Evolutionary conservation across 37 sponge, comb jelly and placozoan species (phyloP).

Genomic region (Axinella damicornis): DNA sequence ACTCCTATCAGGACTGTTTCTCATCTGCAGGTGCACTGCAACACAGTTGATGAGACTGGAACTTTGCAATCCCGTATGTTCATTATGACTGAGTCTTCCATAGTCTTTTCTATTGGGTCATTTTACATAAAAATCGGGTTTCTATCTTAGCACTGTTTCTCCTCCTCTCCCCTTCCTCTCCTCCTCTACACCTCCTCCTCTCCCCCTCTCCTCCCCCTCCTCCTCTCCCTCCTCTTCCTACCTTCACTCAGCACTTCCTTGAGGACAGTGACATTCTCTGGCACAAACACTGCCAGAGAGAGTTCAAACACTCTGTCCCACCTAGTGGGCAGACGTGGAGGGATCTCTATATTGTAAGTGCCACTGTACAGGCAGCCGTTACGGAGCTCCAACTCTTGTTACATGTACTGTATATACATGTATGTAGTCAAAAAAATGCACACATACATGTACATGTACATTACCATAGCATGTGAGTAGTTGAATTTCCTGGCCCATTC

Average conservation of each 20-base stretch:
- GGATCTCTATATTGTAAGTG: conserved; percentile 67
- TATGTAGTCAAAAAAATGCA: no score
- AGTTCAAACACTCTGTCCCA: conserved; percentile 48
- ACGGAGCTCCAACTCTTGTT: no score
- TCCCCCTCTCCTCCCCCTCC: not conserved
- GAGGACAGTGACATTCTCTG: conserved; percentile 67
- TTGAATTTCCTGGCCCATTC: not conserved
- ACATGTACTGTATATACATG: no score
- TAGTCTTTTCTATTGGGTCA: no score
- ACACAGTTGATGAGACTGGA: conserved; percentile 75
- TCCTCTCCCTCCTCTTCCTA: not conserved
- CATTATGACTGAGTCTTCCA: no score
- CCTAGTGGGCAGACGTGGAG: conserved; percentile 51
- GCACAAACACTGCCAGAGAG: conserved; percentile 72
- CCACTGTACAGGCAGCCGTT: no score
- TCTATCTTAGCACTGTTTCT: no score
- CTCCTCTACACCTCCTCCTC: not conserved
- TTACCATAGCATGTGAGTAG: no score
- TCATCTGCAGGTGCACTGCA: conserved; percentile 47
- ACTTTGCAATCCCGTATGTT: conserved; percentile 71
- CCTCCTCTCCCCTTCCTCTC: conserved; percentile 5
- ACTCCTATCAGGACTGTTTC: no score
- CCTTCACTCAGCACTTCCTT: conserved; percentile 54
- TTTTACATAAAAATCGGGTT: no score
- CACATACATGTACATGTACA: no score